Evolutionary conservation across 1,140 invertebrate genomes (phyloP).

Genomic region (Drosophila sulfurigaster): DNA sequence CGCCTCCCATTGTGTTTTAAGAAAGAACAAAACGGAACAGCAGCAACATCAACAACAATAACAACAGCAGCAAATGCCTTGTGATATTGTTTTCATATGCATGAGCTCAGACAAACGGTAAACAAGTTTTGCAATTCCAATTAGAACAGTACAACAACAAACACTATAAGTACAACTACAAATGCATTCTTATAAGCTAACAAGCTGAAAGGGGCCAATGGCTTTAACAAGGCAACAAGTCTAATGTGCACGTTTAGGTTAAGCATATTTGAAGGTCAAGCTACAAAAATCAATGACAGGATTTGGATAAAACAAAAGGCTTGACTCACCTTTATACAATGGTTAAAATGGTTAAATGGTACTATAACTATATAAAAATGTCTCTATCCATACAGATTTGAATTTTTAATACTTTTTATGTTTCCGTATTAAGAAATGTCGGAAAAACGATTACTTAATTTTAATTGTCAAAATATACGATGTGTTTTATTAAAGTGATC

Average conservation of each 20-base stretch:
- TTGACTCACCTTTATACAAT: too few species aligned
- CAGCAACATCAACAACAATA: conserved; percentile 1
- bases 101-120: conserved; percentile 46
- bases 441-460: too few species aligned
- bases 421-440: too few species aligned
- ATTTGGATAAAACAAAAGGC: too few species aligned
- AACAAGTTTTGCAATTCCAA: conserved; percentile 50
- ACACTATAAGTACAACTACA: conserved; percentile 19
- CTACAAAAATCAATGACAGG: background rate
- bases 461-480: too few species aligned
- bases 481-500: too few species aligned
- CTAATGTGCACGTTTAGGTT: background rate
- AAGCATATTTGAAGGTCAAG: background rate
- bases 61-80: conserved; percentile 22
- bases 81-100: conserved; percentile 41
- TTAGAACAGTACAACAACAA: conserved; percentile 19
- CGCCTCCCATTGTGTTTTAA: conserved; percentile 20
- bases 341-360: too few species aligned
- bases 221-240: too few species aligned
- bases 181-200: background rate
- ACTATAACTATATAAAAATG: too few species aligned
- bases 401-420: too few species aligned
- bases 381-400: too few species aligned
- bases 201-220: background rate
- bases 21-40: conserved; percentile 6